phyloP scores from a whole-genome alignment of 2,113 vertebrate genomes.

The Entomyzon cyanotis region DNA sequence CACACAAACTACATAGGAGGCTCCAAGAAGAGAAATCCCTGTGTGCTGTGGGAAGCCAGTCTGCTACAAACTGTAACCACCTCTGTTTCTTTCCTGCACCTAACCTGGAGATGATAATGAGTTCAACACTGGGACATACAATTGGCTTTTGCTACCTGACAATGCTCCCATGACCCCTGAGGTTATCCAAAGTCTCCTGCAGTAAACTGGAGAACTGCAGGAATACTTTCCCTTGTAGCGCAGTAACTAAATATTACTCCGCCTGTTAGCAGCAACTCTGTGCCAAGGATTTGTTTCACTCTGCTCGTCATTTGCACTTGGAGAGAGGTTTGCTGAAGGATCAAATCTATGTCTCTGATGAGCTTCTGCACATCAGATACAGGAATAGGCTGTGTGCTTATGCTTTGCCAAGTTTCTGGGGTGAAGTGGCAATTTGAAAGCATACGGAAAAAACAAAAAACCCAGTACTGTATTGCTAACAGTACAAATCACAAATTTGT shows the following conservation, averaged over 20 bases:
- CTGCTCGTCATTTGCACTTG: neutral
- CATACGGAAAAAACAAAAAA: neutral
- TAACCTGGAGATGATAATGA: neutral
- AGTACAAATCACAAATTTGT: neutral
- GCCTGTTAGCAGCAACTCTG: neutral
- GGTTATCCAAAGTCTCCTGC: neutral
- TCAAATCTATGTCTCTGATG: neutral
- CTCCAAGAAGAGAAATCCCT: neutral
- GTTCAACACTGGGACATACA: neutral
- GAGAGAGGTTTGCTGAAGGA: neutral
- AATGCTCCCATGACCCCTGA: neutral
- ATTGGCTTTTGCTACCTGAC: neutral
- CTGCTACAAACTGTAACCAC: fast-evolving
- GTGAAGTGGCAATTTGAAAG: neutral
- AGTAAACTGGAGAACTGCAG: neutral
- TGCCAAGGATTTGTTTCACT: neutral
- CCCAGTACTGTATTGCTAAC: neutral
- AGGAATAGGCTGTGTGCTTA: neutral
- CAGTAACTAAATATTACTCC: neutral
- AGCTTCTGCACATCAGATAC: neutral
- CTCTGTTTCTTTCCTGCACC: neutral
- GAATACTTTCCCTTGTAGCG: neutral
- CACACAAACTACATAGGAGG: neutral
- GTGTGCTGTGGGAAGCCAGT: neutral
- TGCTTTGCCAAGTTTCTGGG: neutral